A percentile compares a stretch with the other conserved stretches of the same genome.
Evolutionary conservation across 2,113 vertebrate genomes (phyloP).

Genomic region (Scartelaos histophorus): DNA sequence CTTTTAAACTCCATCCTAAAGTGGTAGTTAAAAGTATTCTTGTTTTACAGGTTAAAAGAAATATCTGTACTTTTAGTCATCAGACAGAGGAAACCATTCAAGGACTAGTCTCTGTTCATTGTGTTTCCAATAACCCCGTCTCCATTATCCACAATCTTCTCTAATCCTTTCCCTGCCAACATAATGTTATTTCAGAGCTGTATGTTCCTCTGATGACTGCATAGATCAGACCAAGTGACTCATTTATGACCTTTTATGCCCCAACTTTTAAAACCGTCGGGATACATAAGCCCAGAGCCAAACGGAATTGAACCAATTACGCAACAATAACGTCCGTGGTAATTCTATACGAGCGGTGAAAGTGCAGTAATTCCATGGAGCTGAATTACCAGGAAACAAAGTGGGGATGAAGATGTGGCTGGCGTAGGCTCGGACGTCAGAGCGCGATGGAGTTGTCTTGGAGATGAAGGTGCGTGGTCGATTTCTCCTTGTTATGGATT

Average conservation of each 20-base stretch:
- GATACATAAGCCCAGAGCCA: neutral
- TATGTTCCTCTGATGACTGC: neutral
- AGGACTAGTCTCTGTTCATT: neutral
- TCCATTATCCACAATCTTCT: neutral
- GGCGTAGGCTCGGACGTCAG: neutral
- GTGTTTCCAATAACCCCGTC: neutral
- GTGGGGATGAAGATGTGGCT: neutral
- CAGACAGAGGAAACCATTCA: neutral
- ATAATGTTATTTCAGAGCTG: neutral
- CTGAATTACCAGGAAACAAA: neutral
- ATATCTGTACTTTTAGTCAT: neutral
- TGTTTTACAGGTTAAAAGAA: too few relatives aligned
- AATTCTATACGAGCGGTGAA: neutral
- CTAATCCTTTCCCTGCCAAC: neutral
- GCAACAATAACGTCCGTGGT: neutral
- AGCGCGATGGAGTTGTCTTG: neutral
- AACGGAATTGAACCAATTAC: neutral
- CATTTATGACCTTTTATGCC: neutral
- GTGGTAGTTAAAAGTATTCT: neutral
- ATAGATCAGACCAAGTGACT: neutral
- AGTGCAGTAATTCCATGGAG: neutral
- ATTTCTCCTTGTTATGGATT: constrained; percentile 4
- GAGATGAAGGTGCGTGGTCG: neutral
- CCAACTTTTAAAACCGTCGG: neutral
- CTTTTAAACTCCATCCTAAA: too few relatives aligned